Percentiles rank a stretch among this genome's conserved stretches.
These are phyloP conservation scores for Onychomys leucogaster DNA, from an alignment of 2,797 vertebrate genomes.

Conservation along the genomic window DNA sequence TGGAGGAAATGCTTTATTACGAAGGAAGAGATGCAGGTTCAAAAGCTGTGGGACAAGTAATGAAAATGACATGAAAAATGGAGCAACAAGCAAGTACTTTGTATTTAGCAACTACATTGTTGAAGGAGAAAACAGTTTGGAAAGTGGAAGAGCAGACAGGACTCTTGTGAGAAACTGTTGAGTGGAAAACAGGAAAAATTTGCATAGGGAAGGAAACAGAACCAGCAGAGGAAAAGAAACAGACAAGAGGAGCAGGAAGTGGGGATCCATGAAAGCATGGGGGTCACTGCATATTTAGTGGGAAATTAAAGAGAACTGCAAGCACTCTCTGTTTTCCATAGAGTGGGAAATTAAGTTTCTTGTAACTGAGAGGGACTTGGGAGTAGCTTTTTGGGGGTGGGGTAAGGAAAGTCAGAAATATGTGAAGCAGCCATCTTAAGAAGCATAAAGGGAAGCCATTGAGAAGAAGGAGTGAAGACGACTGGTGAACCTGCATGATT, in stretches of 20 bases:
- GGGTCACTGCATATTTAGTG: neutral
- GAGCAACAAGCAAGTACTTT: neutral
- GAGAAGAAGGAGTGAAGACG: neutral
- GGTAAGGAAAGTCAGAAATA: neutral
- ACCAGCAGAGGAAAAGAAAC: neutral
- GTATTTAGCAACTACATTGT: neutral
- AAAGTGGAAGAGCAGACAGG: neutral
- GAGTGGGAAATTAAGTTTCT: neutral
- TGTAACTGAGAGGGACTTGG: neutral
- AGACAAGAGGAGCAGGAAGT: neutral
- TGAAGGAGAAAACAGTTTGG: neutral
- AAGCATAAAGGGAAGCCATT: neutral
- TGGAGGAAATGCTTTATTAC: neutral
- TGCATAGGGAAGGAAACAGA: neutral
- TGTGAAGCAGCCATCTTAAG: neutral
- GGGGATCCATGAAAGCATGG: neutral
- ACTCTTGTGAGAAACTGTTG: neutral
- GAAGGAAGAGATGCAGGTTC: neutral
- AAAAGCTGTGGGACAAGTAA: neutral
- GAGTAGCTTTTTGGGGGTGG: neutral
- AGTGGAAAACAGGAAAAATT: neutral
- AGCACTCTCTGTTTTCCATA: neutral
- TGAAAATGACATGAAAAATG: neutral
- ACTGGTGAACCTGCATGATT: neutral
- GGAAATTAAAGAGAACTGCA: neutral